Percentiles rank a stretch among this genome's conserved stretches.
phyloP scores from a whole-genome alignment of 35 echinoderm and acorn worm species.

The Apostichopus japonicus region DNA sequence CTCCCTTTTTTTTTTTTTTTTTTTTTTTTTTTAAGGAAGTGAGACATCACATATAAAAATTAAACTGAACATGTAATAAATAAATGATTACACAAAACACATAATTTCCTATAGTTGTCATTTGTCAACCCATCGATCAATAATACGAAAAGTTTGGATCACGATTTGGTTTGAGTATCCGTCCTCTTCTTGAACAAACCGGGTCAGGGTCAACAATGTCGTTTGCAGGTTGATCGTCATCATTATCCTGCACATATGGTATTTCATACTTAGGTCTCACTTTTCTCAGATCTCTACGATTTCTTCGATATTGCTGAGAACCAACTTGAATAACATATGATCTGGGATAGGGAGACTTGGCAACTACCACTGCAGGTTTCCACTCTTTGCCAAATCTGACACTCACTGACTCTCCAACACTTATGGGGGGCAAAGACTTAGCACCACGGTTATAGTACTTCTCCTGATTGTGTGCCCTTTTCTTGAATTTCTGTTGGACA shows the following conservation, averaged over 20 bases:
- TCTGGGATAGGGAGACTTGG: neutral
- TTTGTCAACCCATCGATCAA: neutral
- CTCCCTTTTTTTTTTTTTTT: neutral
- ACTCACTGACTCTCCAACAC: neutral
- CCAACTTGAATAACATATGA: neutral
- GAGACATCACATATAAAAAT: too few relatives aligned
- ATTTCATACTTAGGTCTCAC: neutral
- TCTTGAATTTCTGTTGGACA: constrained; percentile 3
- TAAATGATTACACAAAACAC: neutral
- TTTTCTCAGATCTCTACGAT: constrained; percentile 7
- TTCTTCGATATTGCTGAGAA: neutral
- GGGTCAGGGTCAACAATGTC: too few relatives aligned
- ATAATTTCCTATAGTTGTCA: neutral
- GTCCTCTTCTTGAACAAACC: neutral
- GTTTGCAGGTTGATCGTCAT: too few relatives aligned
- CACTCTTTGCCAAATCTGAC: constrained; percentile 8
- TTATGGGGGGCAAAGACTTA: neutral
- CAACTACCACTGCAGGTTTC: neutral
- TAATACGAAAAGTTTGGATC: constrained; percentile 42
- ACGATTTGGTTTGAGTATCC: neutral
- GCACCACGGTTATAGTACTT: neutral
- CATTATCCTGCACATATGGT: neutral
- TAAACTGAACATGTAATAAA: neutral
- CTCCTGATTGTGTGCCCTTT: neutral
- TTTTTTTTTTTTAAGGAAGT: too few relatives aligned